A percentile compares a stretch with the other conserved stretches of the same genome.
Conservation (phyloP, 2,888 invertebrate species). For the Cataglyphis livida region DNA sequence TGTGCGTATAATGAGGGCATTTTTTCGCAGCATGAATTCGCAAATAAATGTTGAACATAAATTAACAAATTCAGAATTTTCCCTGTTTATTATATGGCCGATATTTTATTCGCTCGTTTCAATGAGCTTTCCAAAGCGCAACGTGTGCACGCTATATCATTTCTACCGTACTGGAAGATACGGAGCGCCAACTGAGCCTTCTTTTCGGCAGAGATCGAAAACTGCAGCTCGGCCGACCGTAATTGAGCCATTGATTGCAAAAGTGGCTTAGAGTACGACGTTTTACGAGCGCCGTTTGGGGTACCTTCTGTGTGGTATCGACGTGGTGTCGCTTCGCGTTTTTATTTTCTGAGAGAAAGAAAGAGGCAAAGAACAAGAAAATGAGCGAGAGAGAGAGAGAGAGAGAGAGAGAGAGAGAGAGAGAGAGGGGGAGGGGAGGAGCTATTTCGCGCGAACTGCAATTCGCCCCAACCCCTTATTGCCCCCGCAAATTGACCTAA, state of each 20-base stretch:
- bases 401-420: not conserved
- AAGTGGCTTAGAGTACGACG: constrained; percentile 64
- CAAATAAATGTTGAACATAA: not conserved
- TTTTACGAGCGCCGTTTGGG: constrained; percentile 70
- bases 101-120: not conserved
- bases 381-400: not conserved
- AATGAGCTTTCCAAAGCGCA: constrained; percentile 43
- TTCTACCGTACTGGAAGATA: constrained; percentile 58
- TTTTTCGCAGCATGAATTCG: not conserved
- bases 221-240: constrained; percentile 56
- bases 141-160: constrained; percentile 8
- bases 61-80: not conserved
- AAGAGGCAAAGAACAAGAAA: not conserved
- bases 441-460: constrained; percentile 38
- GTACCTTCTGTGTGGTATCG: constrained; percentile 58
- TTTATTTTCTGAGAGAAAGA: constrained; percentile 34
- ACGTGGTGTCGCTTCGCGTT: constrained; percentile 14
- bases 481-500: constrained; percentile 53
- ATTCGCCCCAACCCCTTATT: constrained; percentile 46
- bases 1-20: not conserved
- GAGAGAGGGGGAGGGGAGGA: not conserved
- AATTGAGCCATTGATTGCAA: constrained; percentile 74
- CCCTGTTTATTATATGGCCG: not conserved
- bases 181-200: constrained; percentile 42
- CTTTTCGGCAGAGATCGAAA: constrained; percentile 64